Conservation (phyloP, 1,140 invertebrate species). For the Brachionus sp. region DNA sequence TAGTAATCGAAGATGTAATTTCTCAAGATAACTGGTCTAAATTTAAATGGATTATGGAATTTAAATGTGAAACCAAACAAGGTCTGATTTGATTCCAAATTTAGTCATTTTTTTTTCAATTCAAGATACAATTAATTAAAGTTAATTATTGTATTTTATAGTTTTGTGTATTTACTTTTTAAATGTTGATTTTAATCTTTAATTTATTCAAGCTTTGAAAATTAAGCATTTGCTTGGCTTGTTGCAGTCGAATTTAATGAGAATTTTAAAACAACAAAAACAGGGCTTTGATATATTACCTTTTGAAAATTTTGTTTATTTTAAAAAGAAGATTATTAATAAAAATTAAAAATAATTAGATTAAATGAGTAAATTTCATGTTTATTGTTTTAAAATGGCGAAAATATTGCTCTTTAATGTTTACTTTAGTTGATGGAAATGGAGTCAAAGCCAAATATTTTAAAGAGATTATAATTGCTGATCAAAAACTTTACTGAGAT, state of each 20-base stretch:
- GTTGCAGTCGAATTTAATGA: not conserved
- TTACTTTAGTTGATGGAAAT: not conserved
- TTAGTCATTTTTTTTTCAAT: not conserved
- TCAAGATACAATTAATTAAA: not conserved
- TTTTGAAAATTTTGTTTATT: not conserved
- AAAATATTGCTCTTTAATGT: not conserved
- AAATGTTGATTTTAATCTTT: conserved; percentile 11
- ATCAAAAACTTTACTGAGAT: not conserved
- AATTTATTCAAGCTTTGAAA: not conserved
- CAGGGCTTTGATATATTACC: not conserved
- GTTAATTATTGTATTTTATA: not conserved
- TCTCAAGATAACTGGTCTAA: not conserved
- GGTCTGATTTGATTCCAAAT: not conserved
- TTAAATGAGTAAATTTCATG: not conserved
- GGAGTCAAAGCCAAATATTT: too few species aligned
- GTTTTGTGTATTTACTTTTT: conserved; percentile 4
- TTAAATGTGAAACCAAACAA: not conserved
- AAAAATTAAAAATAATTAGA: conserved; percentile 12
- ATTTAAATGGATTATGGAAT: not conserved
- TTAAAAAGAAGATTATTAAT: not conserved
- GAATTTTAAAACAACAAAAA: not conserved
- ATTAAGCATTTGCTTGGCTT: not conserved
- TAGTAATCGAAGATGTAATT: conserved; percentile 9
- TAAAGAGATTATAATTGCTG: not conserved
- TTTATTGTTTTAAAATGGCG: not conserved